A percentile compares a stretch with the other conserved stretches of the same genome.
phyloP scores from a whole-genome alignment of 2,797 vertebrate species.

The Rhinogobio ventralis region DNA sequence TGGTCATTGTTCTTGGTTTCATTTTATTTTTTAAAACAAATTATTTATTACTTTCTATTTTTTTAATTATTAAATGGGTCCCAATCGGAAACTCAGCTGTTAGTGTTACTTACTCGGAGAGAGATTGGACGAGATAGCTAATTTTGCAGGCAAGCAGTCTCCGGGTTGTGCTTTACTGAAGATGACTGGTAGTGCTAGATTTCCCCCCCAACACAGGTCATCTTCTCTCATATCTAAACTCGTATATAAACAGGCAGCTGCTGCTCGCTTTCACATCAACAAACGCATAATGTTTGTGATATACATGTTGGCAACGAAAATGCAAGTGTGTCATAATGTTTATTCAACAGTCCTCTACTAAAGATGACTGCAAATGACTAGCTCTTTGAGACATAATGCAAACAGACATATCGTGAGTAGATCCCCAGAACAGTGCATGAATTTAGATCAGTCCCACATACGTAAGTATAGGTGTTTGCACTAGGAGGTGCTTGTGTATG shows the following conservation, averaged over 20 bases:
- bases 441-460: neutral
- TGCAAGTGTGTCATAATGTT: constrained; percentile 22
- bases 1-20: neutral
- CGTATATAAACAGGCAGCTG: constrained; percentile 8
- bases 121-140: neutral
- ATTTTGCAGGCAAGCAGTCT: constrained; percentile 22
- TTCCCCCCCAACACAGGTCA: neutral
- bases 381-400: constrained; percentile 10
- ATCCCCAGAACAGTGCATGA: neutral
- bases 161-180: constrained; percentile 4
- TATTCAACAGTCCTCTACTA: constrained; percentile 16
- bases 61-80: neutral
- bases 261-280: constrained; percentile 22
- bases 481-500: neutral
- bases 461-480: constrained; percentile 2
- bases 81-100: neutral
- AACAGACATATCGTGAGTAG: constrained; percentile 15
- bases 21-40: neutral
- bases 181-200: constrained; percentile 1
- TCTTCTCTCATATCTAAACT: neutral
- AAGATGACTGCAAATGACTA: constrained; percentile 7
- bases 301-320: neutral
- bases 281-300: constrained; percentile 22
- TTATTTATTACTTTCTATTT: neutral
- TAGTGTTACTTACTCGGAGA: neutral